Evolutionary conservation across 2,797 vertebrate genomes (phyloP), one percentile per base, ranked within the genome.

Genomic region (Brachyrhaphis roseni): DNA sequence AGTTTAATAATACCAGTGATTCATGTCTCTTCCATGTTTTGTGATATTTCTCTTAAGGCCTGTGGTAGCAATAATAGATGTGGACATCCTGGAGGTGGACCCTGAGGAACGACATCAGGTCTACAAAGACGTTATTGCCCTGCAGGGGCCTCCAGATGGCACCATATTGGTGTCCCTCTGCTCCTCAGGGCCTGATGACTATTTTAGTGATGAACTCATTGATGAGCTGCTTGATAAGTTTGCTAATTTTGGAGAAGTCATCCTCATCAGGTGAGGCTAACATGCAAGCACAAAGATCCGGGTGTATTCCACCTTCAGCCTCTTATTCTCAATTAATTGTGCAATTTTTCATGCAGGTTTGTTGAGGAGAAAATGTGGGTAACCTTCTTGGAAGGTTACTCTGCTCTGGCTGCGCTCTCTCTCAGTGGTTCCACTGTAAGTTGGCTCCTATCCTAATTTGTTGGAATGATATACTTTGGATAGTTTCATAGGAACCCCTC

Each of bases 301-400:
- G 12, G 34, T 31, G 10, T n/a, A 7, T 1, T 0, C 80, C 11
- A 8, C 11, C n/a, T 57, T 4, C 18, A 83, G 55, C 74, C 23
- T 1, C 23, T 43, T n/a, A 0, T 11, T 70, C 51, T 28, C 2
- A 26, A 72, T 55, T 85, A 45, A 84, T 57, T 64, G 75, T 83
- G 53, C 0, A 82, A 82, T 26, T 53, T 78, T 81, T 31, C 83
- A 77, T 85, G 53, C 91, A 99, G 98, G 91, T 99, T 99, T 79
- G 98, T 99, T 12, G 98, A 99, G 91, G 97, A 99, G 94, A 99
- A 98, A 95, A 99, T 99, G 98, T 99, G 98, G 98, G 97, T 99
- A 83, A 99, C 98, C 0, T 99, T 99, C 95, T 91, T 98, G 90
- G 98, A 99, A 91, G 98, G 98, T 81, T 98, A 97, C 84, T 99